Conservation (phyloP, 2,888 invertebrate genomes). For the Platycheirus albimanus region DNA sequence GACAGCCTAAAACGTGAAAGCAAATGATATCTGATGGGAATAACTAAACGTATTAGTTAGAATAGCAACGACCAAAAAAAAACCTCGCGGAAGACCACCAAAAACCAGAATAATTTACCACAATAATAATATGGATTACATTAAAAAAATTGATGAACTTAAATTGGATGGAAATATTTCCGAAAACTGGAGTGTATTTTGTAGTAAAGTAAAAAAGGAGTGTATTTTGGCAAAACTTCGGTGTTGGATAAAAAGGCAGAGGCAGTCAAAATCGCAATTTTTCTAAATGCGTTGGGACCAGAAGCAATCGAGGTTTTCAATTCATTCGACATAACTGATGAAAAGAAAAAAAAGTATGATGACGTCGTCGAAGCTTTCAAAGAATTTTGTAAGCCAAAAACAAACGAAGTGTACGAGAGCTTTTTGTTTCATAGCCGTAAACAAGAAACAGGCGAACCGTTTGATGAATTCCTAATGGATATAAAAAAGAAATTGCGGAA, state of each 20-base stretch:
- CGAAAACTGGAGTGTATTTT: neutral
- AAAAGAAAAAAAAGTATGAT: neutral
- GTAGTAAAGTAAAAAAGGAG: neutral
- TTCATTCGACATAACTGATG: slow-evolving; percentile 4
- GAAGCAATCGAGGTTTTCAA: slow-evolving; percentile 23
- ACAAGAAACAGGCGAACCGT: too few relatives aligned
- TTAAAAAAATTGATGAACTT: neutral
- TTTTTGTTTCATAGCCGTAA: too few relatives aligned
- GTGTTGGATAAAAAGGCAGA: neutral
- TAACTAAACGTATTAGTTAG: neutral
- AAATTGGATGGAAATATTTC: neutral
- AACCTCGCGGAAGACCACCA: slow-evolving; percentile 6
- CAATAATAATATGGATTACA: neutral
- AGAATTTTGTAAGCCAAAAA: neutral
- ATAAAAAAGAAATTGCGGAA: neutral
- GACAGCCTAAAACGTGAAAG: too few relatives aligned
- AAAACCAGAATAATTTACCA: neutral
- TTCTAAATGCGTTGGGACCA: slow-evolving; percentile 1
- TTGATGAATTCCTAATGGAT: too few relatives aligned
- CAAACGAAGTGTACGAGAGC: neutral
- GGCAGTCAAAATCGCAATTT: neutral
- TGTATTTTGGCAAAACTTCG: neutral
- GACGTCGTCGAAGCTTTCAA: neutral
- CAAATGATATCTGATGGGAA: slow-evolving; percentile 1
- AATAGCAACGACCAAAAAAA: neutral